These are phyloP conservation scores for Orussus abietinus DNA, from an alignment of 1,140 invertebrate genomes.

Conservation along the genomic window DNA sequence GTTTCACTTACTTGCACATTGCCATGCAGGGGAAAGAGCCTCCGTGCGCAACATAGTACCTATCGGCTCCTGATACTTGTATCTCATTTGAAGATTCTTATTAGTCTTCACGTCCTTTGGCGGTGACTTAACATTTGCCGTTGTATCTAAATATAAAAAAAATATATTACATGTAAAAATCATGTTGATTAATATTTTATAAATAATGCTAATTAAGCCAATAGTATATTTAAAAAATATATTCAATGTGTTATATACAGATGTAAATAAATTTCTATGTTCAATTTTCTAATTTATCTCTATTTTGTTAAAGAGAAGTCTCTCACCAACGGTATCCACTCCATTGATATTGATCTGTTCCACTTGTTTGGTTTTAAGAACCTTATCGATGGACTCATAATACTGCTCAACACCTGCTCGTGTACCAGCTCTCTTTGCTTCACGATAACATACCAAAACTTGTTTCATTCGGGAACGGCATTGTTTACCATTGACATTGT, in stretches of 20 bases:
- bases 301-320: constrained; percentile 4
- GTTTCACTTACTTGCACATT: constrained; percentile 31
- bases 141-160: constrained; percentile 31
- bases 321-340: constrained; percentile 45
- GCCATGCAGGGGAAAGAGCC: constrained; percentile 44
- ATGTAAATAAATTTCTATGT: no score
- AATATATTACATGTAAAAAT: constrained; percentile 6
- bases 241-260: constrained; percentile 5
- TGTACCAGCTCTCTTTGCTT: constrained; percentile 45
- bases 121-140: constrained; percentile 37
- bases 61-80: constrained; percentile 40
- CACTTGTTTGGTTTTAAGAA: constrained; percentile 36
- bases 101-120: constrained; percentile 49
- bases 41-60: constrained; percentile 40
- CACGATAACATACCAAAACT: constrained; percentile 47
- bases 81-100: constrained; percentile 47
- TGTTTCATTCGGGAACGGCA: constrained; percentile 51
- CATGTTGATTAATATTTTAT: constrained; percentile 3
- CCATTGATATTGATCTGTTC: constrained; percentile 28
- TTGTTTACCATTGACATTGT: constrained; percentile 45
- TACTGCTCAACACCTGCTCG: constrained; percentile 45
- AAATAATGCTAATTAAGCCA: neutral
- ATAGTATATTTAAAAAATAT: constrained; percentile 5
- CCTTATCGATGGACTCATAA: constrained; percentile 47
- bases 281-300: no score